A percentile compares a stretch with the other conserved stretches of the same genome.
Conservation (phyloP, 2,888 invertebrate species). For the Pheosia tremula region DNA sequence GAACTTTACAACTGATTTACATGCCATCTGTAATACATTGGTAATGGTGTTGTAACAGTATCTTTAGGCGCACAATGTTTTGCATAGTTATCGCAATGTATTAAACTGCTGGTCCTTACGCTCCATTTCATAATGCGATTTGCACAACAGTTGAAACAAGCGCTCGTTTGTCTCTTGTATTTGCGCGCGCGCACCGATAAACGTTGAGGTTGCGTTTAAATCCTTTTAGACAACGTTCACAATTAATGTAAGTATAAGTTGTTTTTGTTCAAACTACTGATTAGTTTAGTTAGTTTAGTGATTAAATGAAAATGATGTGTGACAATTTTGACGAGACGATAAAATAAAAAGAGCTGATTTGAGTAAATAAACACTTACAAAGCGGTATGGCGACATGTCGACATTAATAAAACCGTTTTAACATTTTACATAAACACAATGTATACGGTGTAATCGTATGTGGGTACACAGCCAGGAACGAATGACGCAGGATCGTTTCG, state of each 20-base stretch:
- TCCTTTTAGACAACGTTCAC: neutral
- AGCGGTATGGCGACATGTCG: conserved; percentile 29
- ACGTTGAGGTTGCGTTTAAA: neutral
- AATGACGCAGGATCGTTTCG: conserved; percentile 81
- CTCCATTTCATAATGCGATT: conserved; percentile 75
- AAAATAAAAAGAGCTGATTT: neutral
- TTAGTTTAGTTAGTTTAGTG: too few species aligned
- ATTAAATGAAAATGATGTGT: neutral
- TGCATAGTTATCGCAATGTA: conserved; percentile 60
- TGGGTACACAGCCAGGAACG: conserved; percentile 68
- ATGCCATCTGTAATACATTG: conserved; percentile 56
- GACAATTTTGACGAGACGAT: neutral
- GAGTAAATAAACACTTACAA: conserved; percentile 4
- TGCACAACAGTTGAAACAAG: conserved; percentile 68
- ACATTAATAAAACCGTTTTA: conserved; percentile 41
- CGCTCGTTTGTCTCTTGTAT: conserved; percentile 58
- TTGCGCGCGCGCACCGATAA: conserved; percentile 39
- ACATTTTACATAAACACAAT: conserved; percentile 45
- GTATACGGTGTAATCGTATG: conserved; percentile 48
- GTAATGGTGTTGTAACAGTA: conserved; percentile 67
- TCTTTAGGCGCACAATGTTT: conserved; percentile 59
- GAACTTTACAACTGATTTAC: conserved; percentile 53
- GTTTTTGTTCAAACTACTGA: neutral
- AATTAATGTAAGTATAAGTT: neutral
- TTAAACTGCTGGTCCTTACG: conserved; percentile 66